Base-by-base conservation (phyloP, 2,113 vertebrate species). In the Syngnathus scovelli region DNA sequence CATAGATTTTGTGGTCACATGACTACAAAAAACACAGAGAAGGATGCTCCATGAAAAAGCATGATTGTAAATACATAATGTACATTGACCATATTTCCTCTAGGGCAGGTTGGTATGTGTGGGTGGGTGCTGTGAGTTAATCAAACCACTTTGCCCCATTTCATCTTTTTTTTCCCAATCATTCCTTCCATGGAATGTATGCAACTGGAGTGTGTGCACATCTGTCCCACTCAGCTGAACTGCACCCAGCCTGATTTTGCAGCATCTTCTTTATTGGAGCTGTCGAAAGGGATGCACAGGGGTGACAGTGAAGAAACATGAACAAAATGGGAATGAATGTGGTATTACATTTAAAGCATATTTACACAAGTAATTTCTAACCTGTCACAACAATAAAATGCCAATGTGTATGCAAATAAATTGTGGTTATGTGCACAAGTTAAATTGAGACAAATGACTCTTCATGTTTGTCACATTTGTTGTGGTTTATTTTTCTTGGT, bases 191-290 rank as follows among this genome's bases (percentile, higher is more conserved):
- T 64, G 89, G 89, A 90, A 90, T 90, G 87, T 86, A 55, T 75
- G 76, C 72, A 87, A 76, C 78, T 71, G 67, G 81, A 86, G 83
- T 69, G 78, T 69, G 70, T 66, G 65, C 64, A 54, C 5, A 6
- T 44, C 60, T 69, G 61, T 66, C 66, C 9, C 13, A 69, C 68
- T 85, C 81, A 84, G 61, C 84, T 90, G 88, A 92, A 92, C 85
- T 92, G 91, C 78, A 92, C 91, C 91, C 91, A 92, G 80, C 85
- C 91, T 58, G 91, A 67, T 77, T 87, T 76, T 70, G 76, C 85
- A 67, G 81, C 65, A 56, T 90, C 89, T 76, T 90, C 89, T 76
- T 87, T 85, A 86, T 78, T 84, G 78, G 87, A 84, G 82, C 89
- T 90, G 87, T 54, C 68, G 72, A 75, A 21, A 71, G 59, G 51